Conservation (phyloP, 2,113 vertebrate species). For the Vidua macroura region DNA sequence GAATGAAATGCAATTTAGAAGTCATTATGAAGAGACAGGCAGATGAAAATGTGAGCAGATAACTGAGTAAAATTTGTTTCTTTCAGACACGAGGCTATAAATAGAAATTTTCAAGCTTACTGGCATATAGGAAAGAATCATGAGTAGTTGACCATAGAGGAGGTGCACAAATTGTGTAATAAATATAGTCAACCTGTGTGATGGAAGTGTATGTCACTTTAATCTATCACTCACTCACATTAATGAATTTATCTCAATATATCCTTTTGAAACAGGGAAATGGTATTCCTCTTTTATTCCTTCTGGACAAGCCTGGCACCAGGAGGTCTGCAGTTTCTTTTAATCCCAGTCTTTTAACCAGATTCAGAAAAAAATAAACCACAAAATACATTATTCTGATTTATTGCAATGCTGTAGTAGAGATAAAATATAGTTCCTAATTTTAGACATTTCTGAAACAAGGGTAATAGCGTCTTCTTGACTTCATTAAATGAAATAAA, state of each 20-base stretch:
- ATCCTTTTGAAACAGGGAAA: slow-evolving; percentile 4
- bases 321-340: slow-evolving; percentile 18
- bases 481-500: slow-evolving; percentile 11
- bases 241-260: slow-evolving; percentile 38
- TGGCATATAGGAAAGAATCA: neutral
- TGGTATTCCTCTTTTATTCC: slow-evolving; percentile 4
- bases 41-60: neutral
- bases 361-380: slow-evolving; percentile 16
- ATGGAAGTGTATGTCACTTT: neutral
- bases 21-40: neutral
- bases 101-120: neutral
- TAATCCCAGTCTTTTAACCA: neutral
- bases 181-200: neutral
- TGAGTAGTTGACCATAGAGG: neutral
- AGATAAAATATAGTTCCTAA: neutral
- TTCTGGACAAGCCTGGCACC: slow-evolving; percentile 29
- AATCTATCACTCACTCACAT: slow-evolving; percentile 2
- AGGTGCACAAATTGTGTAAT: neutral
- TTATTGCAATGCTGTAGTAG: neutral
- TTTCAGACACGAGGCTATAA: neutral
- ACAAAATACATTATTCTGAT: slow-evolving; percentile 6
- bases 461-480: neutral
- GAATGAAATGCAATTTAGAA: neutral
- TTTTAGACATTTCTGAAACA: slow-evolving; percentile 7
- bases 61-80: neutral